A percentile compares a stretch with the other conserved stretches of the same genome.
Evolutionary conservation across 2,888 invertebrate genomes (phyloP).

Genomic region (Coremacera marginata): DNA sequence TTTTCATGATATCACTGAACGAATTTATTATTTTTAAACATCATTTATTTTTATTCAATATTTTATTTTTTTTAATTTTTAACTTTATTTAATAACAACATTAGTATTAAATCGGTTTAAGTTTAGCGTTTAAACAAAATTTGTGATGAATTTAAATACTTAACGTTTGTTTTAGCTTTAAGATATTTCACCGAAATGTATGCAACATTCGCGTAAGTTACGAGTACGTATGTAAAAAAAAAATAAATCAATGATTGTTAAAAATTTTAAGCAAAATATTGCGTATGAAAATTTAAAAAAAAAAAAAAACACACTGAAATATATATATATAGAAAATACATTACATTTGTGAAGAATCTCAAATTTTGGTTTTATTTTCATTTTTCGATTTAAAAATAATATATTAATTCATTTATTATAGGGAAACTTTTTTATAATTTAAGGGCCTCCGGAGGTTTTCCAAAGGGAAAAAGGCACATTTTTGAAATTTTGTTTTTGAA

Average conservation of each 20-base stretch:
- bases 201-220: slow-evolving; percentile 10
- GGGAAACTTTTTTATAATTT: too few relatives aligned
- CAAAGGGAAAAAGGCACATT: too few relatives aligned
- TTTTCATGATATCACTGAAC: not conserved
- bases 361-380: not conserved
- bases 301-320: not conserved
- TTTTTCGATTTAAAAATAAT: not conserved
- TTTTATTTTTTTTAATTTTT: not conserved
- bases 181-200: slow-evolving; percentile 7
- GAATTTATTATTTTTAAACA: slow-evolving; percentile 2
- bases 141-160: slow-evolving; percentile 47
- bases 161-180: slow-evolving; percentile 22
- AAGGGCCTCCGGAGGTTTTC: too few relatives aligned
- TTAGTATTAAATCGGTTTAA: slow-evolving; percentile 10
- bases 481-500: too few relatives aligned
- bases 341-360: slow-evolving; percentile 14
- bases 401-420: too few relatives aligned
- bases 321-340: slow-evolving; percentile 20
- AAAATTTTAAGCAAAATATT: slow-evolving; percentile 13
- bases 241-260: not conserved
- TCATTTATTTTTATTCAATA: not conserved
- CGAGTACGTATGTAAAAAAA: not conserved
- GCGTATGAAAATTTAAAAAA: slow-evolving; percentile 7
- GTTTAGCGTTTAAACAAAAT: slow-evolving; percentile 43
- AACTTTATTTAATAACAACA: not conserved